Evolutionary conservation across 1,140 invertebrate species (phyloP), one percentile per base, ranked within the genome.

Genomic region (Pogonomyrmex barbatus): DNA sequence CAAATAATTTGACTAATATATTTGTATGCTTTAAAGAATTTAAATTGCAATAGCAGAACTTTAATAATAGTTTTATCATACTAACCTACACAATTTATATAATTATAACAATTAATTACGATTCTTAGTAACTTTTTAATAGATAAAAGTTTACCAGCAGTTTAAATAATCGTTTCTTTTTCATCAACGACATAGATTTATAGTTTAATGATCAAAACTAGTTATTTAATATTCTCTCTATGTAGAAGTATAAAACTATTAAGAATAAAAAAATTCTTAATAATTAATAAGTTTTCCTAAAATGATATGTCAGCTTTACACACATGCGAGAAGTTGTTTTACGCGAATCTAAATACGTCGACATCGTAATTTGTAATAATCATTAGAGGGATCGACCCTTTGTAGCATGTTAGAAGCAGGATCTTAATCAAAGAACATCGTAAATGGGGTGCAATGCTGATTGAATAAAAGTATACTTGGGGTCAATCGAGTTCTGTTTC

Each of bases 401-500:
- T 42, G 68, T 50, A 73, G n/a, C 62, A 33, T 62, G 73, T 24
- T 63, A 85, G 63, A 45, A 52, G 78, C 62, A 81, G 54, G 50
- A 81, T 82, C 30, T 52, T 82, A 82, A 58, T 36, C 65, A 45
- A 82, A 70, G 85, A 71, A 86, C 50, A 33, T 82, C 85, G 85
- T 67, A 82, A 86, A 82, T 82, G 56, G 65, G 65, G 65, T 17
- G 33, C 75, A 52, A 79, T 39, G 65, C 65, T 86, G 85, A 86
- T 86, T 81, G 77, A 65, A 86, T 86, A 50, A 82, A 86, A 86
- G 56, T 82, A 86, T 79, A 60, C 77, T 86, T 60, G n/a, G 45
- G 42, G 30, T 39, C 63, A 85, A 85, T 85, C 77, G 36, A 58
- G 12, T 63, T 67, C 65, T 62, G 36, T 82, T 70, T 70, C 56